Base-by-base conservation (phyloP, 2,113 vertebrate species). In the Vidua chalybeata region DNA sequence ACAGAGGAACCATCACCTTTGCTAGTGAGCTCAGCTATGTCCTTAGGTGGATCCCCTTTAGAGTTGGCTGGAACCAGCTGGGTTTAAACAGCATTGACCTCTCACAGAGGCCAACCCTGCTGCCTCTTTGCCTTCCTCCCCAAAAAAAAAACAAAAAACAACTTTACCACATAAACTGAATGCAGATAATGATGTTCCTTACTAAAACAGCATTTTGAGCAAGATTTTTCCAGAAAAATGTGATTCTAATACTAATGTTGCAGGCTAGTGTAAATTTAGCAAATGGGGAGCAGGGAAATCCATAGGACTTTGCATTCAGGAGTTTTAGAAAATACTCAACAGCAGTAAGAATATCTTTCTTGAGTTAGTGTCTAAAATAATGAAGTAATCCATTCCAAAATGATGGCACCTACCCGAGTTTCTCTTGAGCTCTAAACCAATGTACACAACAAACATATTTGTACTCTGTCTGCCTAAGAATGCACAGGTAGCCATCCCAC, bases 61-160 rank as follows among this genome's bases (percentile, higher is more conserved):
- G 21, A 15, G 6, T 0, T 45, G 17, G 0, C 13, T 54, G 13
- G 26, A 81, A 58, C 8, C 22, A 56, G 20, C 23, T 61, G 11
- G 9, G 7, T 33, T 82, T 24, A 5, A 56, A 15, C 17, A 76
- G 35, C 9, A 33, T 9, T 31, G 10, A 4, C 14, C 35, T n/a
- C 58, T 24, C 26, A 30, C 10, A 6, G 10, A 52, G 7, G 8
- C 11, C 19, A 58, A 9, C 5, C 11, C 27, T 33, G 11, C 22
- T 5, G 1, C 24, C 21, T n/a, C 30, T 67, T 46, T 48, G 6
- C 10, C 5, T 10, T 13, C 15, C 6, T 9, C 6, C 6, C 10
- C 24, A 59, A 22, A 26, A 39, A 52, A n/a, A 35, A 35, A 35
- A 51, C 18, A 26, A 39, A 52, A 43, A 30, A 1, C 22, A 61